These are phyloP conservation scores for Climacteris rufus DNA, from an alignment of 2,113 vertebrate genomes.

Conservation along the genomic window DNA sequence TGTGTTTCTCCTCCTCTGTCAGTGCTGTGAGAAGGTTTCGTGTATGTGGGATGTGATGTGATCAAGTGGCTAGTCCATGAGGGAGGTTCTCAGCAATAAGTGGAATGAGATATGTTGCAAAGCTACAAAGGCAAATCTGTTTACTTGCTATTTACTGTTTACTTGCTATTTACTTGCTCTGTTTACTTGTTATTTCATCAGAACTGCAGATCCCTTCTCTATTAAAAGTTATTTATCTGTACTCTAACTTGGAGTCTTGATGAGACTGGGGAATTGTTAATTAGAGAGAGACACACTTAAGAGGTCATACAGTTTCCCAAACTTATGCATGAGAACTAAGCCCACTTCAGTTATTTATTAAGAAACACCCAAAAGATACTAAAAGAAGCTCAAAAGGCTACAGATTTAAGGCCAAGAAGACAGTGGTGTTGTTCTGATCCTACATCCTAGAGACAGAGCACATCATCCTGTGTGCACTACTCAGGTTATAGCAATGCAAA, in stretches of 20 bases:
- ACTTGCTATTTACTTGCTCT: background rate
- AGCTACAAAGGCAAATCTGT: background rate
- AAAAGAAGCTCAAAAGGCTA: background rate
- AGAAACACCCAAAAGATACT: background rate
- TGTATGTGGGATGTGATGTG: background rate
- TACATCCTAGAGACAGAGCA: background rate
- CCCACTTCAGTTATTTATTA: background rate
- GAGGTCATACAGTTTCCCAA: background rate
- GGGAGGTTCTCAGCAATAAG: background rate
- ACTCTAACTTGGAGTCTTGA: background rate
- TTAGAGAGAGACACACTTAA: background rate
- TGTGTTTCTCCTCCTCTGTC: background rate
- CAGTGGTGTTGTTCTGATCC: background rate
- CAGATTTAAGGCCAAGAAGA: background rate
- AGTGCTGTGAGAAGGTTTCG: accelerated
- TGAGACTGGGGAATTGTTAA: background rate
- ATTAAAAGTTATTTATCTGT: background rate
- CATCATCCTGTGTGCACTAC: background rate
- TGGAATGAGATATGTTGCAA: background rate
- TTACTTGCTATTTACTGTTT: background rate
- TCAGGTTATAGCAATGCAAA: background rate
- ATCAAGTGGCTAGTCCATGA: background rate
- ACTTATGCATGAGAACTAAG: background rate
- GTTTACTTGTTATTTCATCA: background rate
- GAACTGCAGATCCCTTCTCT: background rate